Base-by-base conservation (phyloP, 2,113 vertebrate genomes). In the Tachycineta bicolor region DNA sequence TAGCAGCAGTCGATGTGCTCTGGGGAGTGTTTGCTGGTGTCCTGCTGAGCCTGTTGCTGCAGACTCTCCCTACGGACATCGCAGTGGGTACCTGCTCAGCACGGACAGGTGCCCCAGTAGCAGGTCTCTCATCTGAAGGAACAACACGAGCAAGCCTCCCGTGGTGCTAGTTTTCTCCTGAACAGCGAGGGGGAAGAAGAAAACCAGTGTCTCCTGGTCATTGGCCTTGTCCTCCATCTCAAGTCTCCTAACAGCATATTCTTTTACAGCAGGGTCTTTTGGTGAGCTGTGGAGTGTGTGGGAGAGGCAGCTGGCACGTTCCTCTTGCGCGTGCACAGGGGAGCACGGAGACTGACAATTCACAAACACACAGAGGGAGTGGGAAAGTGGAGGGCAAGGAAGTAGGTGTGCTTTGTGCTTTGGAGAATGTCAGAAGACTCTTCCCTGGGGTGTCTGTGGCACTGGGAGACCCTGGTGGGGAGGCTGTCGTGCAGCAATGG, bases 11-110 rank as follows among this genome's bases (percentile, higher is more conserved):
- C 62, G 80, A 55, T 83, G 34, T 76, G 74, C 41, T 79, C 55
- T 74, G 65, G 46, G 87, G 65, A 64, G 69, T 52, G 26, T 55
- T 79, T 90, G 34, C 29, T 71, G 49, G 22, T 84, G 33, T 85
- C 49, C 69, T 87, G 76, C 70, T 93, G 79, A 39, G 70, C 64
- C 60, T 93, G 58, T 56, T 77, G 70, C 80, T 89, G 77, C 62
- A 82, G 44, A 24, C 58, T 63, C 14, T 87, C 53, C 43, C 62
- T 77, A 2, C 53, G 82, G 68, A 47, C 44, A 12, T 52, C 63
- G 29, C 20, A 17, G 78, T 26, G 37, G 52, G 21, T 63, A 58
- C 56, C 79, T 79, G 75, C 70, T 91, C 53, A 53, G 43, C 39
- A 39, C 8, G 34, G 59, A 55, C 46, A 65, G 73, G 41, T 60